Evolutionary conservation across 2,888 invertebrate genomes (phyloP).

Genomic region (Arge pagana): DNA sequence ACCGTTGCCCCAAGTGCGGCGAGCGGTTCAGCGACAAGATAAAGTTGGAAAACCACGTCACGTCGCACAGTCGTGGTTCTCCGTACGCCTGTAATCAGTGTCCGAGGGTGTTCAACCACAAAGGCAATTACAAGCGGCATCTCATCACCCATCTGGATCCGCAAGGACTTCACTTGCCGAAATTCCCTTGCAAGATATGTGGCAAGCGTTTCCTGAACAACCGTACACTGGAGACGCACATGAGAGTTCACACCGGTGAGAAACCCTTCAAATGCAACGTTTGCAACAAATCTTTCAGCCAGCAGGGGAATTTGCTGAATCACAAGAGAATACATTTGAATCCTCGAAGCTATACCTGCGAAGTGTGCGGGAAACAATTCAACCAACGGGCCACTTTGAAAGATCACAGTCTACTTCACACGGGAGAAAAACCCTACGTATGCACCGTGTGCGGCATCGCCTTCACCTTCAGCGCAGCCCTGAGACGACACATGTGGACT

Average conservation of each 20-base stretch:
- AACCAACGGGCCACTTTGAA: conserved; percentile 52
- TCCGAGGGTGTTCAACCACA: conserved; percentile 49
- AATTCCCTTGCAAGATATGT: conserved; percentile 63
- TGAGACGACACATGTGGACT: conserved; percentile 52
- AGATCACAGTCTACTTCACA: conserved; percentile 51
- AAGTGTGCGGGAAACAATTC: conserved; percentile 52
- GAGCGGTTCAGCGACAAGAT: conserved; percentile 44
- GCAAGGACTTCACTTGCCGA: conserved; percentile 51
- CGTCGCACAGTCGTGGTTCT: conserved; percentile 39
- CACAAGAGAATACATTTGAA: conserved; percentile 51
- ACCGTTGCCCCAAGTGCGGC: conserved; percentile 52
- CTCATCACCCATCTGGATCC: conserved; percentile 51
- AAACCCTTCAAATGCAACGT: conserved; percentile 64
- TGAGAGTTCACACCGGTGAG: conserved; percentile 66
- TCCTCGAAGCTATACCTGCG: conserved; percentile 51
- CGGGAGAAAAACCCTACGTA: conserved; percentile 53
- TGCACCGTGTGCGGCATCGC: conserved; percentile 51
- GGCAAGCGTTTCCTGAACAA: conserved; percentile 65
- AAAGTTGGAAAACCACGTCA: conserved; percentile 46
- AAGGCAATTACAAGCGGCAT: conserved; percentile 53
- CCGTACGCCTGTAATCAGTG: conserved; percentile 51
- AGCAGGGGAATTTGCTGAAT: conserved; percentile 52
- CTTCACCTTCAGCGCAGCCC: conserved; percentile 52
- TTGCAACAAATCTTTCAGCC: conserved; percentile 62
- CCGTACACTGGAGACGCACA: conserved; percentile 64